These are phyloP conservation scores for Gymnocephalus cernua DNA, from an alignment of 2,113 vertebrate genomes.

Conservation along the genomic window DNA sequence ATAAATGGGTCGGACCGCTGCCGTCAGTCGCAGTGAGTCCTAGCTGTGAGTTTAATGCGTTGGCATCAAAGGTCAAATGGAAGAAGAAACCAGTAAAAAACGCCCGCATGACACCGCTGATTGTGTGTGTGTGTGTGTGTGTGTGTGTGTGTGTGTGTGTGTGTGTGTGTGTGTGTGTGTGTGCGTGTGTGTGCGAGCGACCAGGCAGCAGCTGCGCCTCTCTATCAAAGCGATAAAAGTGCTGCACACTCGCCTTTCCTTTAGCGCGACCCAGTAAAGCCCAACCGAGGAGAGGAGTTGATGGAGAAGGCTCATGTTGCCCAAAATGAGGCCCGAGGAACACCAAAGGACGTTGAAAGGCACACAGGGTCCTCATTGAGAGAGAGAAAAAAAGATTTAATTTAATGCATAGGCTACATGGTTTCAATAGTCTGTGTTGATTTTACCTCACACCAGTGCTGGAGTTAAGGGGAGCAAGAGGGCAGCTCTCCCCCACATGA, in stretches of 20 bases:
- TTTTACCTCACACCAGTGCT: conserved; percentile 14
- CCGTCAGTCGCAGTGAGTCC: neutral
- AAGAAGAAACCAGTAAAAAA: conserved; percentile 43
- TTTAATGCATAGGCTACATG: neutral
- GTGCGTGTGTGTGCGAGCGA: conserved; percentile 20
- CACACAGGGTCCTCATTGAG: neutral
- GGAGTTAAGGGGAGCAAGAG: neutral
- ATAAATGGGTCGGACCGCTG: neutral
- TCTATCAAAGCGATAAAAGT: conserved; percentile 53
- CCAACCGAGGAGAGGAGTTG: neutral
- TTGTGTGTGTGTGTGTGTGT: neutral
- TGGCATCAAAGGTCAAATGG: conserved; percentile 54
- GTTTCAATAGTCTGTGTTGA: neutral
- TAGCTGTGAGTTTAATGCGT: conserved; percentile 20
- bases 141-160: neutral
- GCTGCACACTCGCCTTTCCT: conserved; percentile 19
- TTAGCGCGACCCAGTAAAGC: neutral
- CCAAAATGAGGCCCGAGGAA: neutral
- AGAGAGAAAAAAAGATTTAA: neutral
- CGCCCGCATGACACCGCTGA: conserved; percentile 26
- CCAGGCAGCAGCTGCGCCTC: conserved; percentile 81
- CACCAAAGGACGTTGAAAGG: neutral
- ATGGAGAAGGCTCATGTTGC: neutral
- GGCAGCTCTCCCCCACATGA: neutral
- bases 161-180: neutral